Evolutionary conservation across 2,113 vertebrate genomes (phyloP).

Genomic region (Oncorhynchus mykiss): DNA sequence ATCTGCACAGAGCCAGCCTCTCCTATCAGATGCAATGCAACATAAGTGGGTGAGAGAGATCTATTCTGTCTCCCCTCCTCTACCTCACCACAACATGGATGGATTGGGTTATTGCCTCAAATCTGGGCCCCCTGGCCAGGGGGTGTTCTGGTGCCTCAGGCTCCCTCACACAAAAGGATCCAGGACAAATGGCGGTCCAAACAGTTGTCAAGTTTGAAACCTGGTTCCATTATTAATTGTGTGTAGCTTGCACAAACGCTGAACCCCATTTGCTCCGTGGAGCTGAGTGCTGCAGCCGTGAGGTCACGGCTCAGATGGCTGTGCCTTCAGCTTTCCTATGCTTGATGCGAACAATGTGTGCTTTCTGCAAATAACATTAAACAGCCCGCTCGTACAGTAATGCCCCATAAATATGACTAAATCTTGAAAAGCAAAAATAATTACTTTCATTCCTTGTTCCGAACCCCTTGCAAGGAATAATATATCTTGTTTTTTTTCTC

Average conservation of each 20-base stretch:
- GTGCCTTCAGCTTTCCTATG: slow-evolving; percentile 55
- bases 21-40: slow-evolving; percentile 8
- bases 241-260: slow-evolving; percentile 42
- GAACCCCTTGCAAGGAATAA: slow-evolving; percentile 45
- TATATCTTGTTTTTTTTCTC: slow-evolving; percentile 36
- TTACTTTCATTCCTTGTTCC: slow-evolving; percentile 67
- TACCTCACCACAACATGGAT: slow-evolving; percentile 23
- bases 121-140: slow-evolving; percentile 27
- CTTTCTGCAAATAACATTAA: slow-evolving; percentile 72
- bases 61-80: slow-evolving; percentile 18
- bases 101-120: slow-evolving; percentile 45
- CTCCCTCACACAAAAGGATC: slow-evolving; percentile 42
- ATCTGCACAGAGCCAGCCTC: not conserved
- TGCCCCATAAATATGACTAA: slow-evolving; percentile 72
- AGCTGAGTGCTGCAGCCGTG: slow-evolving; percentile 38
- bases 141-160: slow-evolving; percentile 15
- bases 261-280: slow-evolving; percentile 45
- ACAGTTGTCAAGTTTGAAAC: slow-evolving; percentile 45
- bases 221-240: slow-evolving; percentile 61
- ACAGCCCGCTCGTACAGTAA: slow-evolving; percentile 60
- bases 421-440: slow-evolving; percentile 60
- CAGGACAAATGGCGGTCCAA: slow-evolving; percentile 41
- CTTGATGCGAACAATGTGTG: slow-evolving; percentile 72
- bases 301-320: slow-evolving; percentile 57
- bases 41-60: not conserved